Evolutionary conservation across 2,113 vertebrate species (phyloP).

Genomic region (Hippoglossus stenolepis): DNA sequence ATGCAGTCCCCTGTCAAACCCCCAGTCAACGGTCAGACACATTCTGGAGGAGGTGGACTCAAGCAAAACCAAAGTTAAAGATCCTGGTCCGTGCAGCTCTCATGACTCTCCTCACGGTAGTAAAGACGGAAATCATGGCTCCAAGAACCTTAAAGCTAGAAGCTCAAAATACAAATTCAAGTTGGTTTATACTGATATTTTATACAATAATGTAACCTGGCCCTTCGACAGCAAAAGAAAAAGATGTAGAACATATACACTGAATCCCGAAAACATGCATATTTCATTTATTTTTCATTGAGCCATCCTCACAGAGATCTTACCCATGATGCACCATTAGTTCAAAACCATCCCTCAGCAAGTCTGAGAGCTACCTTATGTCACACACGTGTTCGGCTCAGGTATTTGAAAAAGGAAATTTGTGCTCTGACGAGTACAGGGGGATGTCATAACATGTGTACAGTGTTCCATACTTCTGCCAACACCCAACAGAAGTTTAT

Average conservation of each 20-base stretch:
- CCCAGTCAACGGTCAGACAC: slow-evolving; percentile 70
- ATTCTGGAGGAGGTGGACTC: slow-evolving; percentile 61
- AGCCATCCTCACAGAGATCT: slow-evolving; percentile 26
- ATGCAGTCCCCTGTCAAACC: slow-evolving; percentile 76
- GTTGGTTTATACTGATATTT: no score
- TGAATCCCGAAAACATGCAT: no score
- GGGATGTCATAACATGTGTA: no score
- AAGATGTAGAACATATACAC: no score
- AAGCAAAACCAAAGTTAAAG: slow-evolving; percentile 60
- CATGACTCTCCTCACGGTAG: neutral
- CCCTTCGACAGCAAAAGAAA: no score
- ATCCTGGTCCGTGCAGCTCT: slow-evolving; percentile 19
- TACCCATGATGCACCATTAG: slow-evolving; percentile 70
- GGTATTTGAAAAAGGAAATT: slow-evolving; percentile 5
- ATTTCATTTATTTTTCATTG: neutral
- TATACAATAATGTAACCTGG: no score
- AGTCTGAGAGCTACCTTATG: slow-evolving; percentile 44
- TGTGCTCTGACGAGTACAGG: no score
- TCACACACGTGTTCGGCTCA: slow-evolving; percentile 71
- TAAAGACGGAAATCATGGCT: neutral
- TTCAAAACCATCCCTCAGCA: slow-evolving; percentile 58
- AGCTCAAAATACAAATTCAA: neutral
- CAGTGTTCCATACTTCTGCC: no score
- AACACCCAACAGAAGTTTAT: no score
- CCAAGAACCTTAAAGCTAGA: neutral